Conservation (phyloP, 2,113 vertebrate species). For the Osmerus mordax region DNA sequence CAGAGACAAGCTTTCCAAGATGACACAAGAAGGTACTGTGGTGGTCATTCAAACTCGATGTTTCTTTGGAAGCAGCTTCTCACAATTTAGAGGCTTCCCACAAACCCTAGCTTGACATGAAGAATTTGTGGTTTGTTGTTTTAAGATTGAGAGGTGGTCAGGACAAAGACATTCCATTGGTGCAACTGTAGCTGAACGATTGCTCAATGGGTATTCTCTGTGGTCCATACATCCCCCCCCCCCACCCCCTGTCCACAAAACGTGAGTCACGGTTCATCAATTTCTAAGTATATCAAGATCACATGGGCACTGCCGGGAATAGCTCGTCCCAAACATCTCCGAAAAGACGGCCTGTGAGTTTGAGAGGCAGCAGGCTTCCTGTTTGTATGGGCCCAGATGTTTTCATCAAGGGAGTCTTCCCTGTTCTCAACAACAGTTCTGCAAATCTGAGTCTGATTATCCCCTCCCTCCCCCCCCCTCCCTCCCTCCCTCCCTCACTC, state of each 20-base stretch:
- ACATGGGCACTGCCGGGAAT: constrained; percentile 23
- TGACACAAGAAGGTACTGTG: no score
- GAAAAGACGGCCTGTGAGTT: constrained; percentile 34
- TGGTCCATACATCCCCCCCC: no score
- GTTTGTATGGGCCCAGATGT: constrained; percentile 51
- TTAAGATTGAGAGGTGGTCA: no score
- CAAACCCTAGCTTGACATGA: neutral
- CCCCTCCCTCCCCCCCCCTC: constrained; percentile 2
- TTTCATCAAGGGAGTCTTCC: constrained; percentile 37
- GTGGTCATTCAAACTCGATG: no score
- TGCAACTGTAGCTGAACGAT: no score
- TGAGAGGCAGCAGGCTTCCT: constrained; percentile 55
- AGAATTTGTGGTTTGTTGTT: no score
- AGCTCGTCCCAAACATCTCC: constrained; percentile 6
- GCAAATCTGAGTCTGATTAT: constrained; percentile 49
- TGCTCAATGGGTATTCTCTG: no score
- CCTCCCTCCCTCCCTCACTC: neutral
- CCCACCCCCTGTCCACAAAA: no score
- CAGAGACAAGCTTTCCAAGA: no score
- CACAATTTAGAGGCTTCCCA: neutral
- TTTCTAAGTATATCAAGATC: constrained; percentile 2
- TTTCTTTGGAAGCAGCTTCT: no score
- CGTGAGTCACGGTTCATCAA: constrained; percentile 4
- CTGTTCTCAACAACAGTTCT: constrained; percentile 24
- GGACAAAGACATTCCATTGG: no score